Evolutionary conservation across 2,113 vertebrate genomes (phyloP).

Genomic region (Blennius ocellaris): DNA sequence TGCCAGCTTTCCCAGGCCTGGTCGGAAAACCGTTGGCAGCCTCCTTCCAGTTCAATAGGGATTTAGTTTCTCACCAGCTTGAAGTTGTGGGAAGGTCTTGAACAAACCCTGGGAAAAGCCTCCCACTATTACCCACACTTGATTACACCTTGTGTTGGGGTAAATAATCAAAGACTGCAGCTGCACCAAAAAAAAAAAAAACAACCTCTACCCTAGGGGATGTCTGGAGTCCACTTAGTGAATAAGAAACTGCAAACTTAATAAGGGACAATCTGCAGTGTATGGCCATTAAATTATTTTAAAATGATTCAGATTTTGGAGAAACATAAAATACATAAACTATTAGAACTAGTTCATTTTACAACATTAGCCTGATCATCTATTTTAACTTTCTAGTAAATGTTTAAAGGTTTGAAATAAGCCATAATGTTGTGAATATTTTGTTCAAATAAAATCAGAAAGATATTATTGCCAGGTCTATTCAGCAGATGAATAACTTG

Average conservation of each 20-base stretch:
- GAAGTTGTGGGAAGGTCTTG: constrained; percentile 42
- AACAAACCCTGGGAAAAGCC: constrained; percentile 60
- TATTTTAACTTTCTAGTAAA: no score
- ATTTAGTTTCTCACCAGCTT: constrained; percentile 39
- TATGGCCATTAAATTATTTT: background rate
- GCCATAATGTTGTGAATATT: no score
- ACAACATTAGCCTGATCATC: no score
- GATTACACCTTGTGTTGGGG: constrained; percentile 35
- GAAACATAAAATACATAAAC: no score
- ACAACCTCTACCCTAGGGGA: background rate
- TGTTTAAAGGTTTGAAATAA: no score
- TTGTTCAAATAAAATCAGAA: no score
- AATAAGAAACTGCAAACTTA: background rate
- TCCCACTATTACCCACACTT: constrained; percentile 38
- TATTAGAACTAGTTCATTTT: no score
- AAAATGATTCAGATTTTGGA: no score
- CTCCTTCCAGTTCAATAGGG: constrained; percentile 53
- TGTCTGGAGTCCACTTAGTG: background rate
- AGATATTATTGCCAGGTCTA: background rate
- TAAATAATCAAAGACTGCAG: constrained; percentile 27
- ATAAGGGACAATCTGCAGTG: background rate
- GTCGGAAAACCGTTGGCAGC: constrained; percentile 70
- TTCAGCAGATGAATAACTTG: no score
- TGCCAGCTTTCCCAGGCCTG: constrained; percentile 70
- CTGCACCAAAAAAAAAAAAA: constrained; percentile 24